Base-by-base conservation (phyloP, 2,888 invertebrate species). In the Hydrotaea cyrtoneurina region DNA sequence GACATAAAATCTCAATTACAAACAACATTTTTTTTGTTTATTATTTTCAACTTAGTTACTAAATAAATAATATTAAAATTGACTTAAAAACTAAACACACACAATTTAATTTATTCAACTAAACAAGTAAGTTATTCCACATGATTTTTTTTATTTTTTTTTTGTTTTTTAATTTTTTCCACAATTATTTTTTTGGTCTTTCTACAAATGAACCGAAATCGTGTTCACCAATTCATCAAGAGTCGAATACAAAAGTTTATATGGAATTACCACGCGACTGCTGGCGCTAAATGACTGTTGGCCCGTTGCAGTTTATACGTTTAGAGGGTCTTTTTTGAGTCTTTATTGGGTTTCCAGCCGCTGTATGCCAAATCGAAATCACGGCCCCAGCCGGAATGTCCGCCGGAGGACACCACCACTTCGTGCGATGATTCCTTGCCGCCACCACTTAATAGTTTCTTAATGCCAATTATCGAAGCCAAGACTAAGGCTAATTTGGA, bases 401-500 rank as follows among this genome's bases (percentile, higher is more conserved):
- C 94, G 77, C 94, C 95, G 71, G 95, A 94, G 10, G 94, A 94
- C 15, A 96, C 95, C 0, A 96, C 96, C 31, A 96, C 94, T 88
- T 95, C 95, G 88, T 95, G 95, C 17, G 94, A 94, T 76, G 94
- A 94, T 80, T 95, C 95, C 86, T 92, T 92, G 80, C 94, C 94
- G 7, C 94, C 94, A 43, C 94, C 94, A 2, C 95, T 94, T 64
- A 97, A 93, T 39, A 97, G 94, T 89, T 97, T 97, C 93, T 97
- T 97, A 91, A 97, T 93, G 2, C 97, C 97, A 87, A 97, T 96
- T 88, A 97, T 97, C 87, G 95, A 96, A 82, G 97, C 96, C 72
- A 97, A 93, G 0, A 97, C 96, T 76, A 97, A 92, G 0, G 97
- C 97, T 87, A 97, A 92, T 90, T 97, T 97, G 86, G 96, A 96